Evolutionary conservation across 2,888 invertebrate species (phyloP).

Genomic region (Thymelicus lineola): DNA sequence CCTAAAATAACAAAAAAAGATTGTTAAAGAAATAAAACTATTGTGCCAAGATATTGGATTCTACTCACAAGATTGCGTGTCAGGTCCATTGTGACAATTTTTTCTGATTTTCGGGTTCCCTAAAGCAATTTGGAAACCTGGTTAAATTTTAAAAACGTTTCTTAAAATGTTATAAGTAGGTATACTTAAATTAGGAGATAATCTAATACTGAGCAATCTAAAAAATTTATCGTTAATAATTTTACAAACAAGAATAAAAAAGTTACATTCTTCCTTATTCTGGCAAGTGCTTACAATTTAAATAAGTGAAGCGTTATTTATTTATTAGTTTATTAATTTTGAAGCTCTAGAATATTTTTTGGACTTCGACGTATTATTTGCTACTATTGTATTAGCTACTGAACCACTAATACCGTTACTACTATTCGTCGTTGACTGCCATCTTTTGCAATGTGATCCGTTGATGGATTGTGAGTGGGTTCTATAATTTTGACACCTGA

Average conservation of each 20-base stretch:
- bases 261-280: no score
- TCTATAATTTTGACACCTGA: conserved; percentile 78
- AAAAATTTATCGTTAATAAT: no score
- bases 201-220: no score
- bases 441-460: conserved; percentile 70
- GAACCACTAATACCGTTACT: not conserved
- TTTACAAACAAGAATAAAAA: no score
- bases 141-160: not conserved
- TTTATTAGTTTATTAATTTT: no score
- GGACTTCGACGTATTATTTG: no score
- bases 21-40: conserved; percentile 40
- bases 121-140: not conserved
- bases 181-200: no score
- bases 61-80: conserved; percentile 66
- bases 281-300: no score
- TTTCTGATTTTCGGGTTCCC: conserved; percentile 49
- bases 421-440: not conserved
- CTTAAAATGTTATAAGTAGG: not conserved
- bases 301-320: no score
- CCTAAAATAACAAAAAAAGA: conserved; percentile 69
- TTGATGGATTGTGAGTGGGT: conserved; percentile 73
- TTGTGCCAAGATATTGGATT: conserved; percentile 66
- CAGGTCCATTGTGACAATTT: conserved; percentile 67
- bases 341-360: no score
- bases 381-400: no score